Evolutionary conservation across 2,113 vertebrate genomes (phyloP).

Genomic region (Camarhynchus parvulus): DNA sequence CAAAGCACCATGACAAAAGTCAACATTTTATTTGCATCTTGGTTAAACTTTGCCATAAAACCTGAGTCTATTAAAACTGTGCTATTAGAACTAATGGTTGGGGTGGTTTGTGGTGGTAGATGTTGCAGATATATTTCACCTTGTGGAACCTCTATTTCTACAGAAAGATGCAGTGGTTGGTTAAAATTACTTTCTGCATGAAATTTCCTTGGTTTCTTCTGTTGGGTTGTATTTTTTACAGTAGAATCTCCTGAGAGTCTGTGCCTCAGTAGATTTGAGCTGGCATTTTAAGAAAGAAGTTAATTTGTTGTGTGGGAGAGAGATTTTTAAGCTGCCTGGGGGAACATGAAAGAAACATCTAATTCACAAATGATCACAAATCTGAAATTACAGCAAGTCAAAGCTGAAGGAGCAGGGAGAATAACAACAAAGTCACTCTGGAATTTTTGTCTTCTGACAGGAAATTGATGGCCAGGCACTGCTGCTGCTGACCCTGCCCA

Average conservation of each 20-base stretch:
- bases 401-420: neutral
- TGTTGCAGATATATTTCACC: neutral
- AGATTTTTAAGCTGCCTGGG: neutral
- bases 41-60: neutral
- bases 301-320: neutral
- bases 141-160: neutral
- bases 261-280: neutral
- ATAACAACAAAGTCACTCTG: neutral
- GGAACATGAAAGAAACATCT: neutral
- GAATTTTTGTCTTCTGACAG: slow-evolving; percentile 75
- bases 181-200: neutral
- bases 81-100: neutral
- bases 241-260: neutral
- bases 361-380: neutral
- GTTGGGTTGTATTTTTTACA: neutral
- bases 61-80: neutral
- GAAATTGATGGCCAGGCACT: slow-evolving; percentile 98
- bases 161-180: neutral
- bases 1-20: neutral
- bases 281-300: neutral
- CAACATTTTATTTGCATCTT: neutral
- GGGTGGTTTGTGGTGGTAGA: neutral
- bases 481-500: slow-evolving; percentile 94
- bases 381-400: neutral
- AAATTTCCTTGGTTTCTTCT: neutral